phyloP scores from a whole-genome alignment of 2,797 vertebrate species.

The Sorex maritimensis region DNA sequence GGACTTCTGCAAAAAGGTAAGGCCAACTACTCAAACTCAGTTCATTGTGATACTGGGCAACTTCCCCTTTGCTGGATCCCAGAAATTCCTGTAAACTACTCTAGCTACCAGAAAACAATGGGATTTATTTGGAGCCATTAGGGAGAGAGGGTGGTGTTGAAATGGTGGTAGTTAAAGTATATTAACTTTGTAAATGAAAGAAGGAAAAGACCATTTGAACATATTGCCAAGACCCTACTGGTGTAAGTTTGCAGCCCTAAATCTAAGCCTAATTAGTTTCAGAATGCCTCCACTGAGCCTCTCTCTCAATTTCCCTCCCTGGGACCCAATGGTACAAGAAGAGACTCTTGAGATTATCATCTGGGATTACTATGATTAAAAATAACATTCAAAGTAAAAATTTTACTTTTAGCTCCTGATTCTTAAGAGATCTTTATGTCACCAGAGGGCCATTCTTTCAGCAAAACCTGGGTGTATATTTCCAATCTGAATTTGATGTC shows the following conservation, averaged over 20 bases:
- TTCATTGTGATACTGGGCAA: no score
- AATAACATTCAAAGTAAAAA: not conserved
- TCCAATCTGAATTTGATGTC: not conserved
- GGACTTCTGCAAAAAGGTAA: not conserved
- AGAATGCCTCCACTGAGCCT: not conserved
- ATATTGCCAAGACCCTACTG: not conserved
- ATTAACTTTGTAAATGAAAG: not conserved
- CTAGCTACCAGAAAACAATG: not conserved
- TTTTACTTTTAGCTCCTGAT: not conserved
- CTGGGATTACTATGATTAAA: not conserved
- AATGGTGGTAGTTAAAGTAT: not conserved
- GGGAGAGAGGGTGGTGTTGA: not conserved
- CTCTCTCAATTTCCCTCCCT: not conserved
- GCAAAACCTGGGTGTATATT: rapidly evolving
- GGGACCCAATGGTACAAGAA: not conserved
- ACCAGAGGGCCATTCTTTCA: not conserved
- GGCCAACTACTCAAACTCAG: not conserved
- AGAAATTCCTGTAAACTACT: not conserved
- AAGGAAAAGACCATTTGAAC: not conserved
- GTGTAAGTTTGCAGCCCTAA: not conserved
- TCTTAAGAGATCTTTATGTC: not conserved
- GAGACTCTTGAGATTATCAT: not conserved
- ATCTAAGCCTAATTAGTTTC: not conserved
- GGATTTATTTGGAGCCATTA: not conserved
- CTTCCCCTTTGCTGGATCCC: not conserved